These are phyloP conservation scores for Panagrolaimus sp. DNA, from an alignment of 1,140 invertebrate species.

Conservation along the genomic window DNA sequence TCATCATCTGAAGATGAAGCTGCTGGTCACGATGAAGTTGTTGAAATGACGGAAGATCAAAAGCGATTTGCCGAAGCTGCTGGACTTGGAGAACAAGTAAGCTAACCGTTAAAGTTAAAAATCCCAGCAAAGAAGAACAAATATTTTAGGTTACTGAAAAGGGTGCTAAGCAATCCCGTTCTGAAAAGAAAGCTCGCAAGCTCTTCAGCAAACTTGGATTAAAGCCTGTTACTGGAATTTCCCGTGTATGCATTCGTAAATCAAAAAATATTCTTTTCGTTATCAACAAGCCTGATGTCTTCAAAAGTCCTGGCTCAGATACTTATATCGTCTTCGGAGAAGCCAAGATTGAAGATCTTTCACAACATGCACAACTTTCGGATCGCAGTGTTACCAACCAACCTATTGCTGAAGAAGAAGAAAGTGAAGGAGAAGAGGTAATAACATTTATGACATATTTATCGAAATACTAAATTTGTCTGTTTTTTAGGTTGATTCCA, in stretches of 20 bases:
- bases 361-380: slow-evolving; percentile 94
- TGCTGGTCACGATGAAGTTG: slow-evolving; percentile 42
- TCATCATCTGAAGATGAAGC: slow-evolving; percentile 53
- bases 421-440: slow-evolving; percentile 52
- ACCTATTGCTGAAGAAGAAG: slow-evolving; percentile 42
- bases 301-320: slow-evolving; percentile 98
- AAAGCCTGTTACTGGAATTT: slow-evolving; percentile 88
- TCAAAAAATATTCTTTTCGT: slow-evolving; percentile 99
- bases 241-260: slow-evolving; percentile 93
- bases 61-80: slow-evolving; percentile 57
- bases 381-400: slow-evolving; percentile 64
- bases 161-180: slow-evolving; percentile 81
- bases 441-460: not conserved
- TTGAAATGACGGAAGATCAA: slow-evolving; percentile 56
- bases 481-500: slow-evolving; percentile 71
- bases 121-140: not conserved
- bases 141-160: slow-evolving; percentile 50
- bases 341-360: slow-evolving; percentile 99
- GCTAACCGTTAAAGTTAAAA: not conserved
- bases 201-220: slow-evolving; percentile 97
- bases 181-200: slow-evolving; percentile 97
- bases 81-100: slow-evolving; percentile 53
- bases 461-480: slow-evolving; percentile 27
- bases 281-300: slow-evolving; percentile 97
- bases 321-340: slow-evolving; percentile 99